These are phyloP conservation scores for Oryzias dopingdopingensis DNA, from an alignment of 2,797 vertebrate species.

Conservation along the genomic window DNA sequence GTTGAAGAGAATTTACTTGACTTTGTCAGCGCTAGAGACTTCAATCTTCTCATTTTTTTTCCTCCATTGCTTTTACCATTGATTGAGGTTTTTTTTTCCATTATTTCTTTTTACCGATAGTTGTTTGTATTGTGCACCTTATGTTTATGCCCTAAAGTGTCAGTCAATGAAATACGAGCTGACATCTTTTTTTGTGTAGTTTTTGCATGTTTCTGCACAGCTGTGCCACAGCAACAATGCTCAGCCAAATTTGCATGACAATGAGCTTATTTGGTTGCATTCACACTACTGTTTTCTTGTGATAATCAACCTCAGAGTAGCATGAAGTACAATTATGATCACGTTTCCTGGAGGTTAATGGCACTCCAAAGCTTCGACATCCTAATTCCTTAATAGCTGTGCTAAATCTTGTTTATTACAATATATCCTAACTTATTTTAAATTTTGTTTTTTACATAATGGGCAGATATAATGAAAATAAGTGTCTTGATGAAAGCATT, in stretches of 20 bases:
- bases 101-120: conserved; percentile 30
- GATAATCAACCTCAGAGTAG: conserved; percentile 41
- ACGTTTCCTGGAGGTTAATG: conserved; percentile 42
- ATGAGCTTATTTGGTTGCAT: conserved; percentile 30
- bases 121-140: conserved; percentile 1
- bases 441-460: conserved; percentile 23
- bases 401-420: conserved; percentile 21
- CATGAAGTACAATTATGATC: conserved; percentile 27
- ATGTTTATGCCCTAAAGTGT: conserved; percentile 9
- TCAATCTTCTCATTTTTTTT: no score
- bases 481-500: conserved; percentile 27
- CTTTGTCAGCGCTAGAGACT: conserved; percentile 10
- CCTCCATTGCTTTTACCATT: neutral
- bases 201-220: conserved; percentile 19
- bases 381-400: conserved; percentile 18
- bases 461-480: conserved; percentile 32
- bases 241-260: conserved; percentile 24
- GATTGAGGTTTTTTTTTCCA: conserved; percentile 19
- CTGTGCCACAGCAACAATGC: conserved; percentile 32
- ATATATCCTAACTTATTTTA: conserved; percentile 20
- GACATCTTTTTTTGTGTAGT: neutral
- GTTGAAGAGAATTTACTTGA: conserved; percentile 34
- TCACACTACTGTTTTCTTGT: conserved; percentile 19
- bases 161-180: conserved; percentile 27
- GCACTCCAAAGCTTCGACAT: conserved; percentile 14